These are phyloP conservation scores for Apoderus coryli DNA, from an alignment of 2,888 invertebrate species.

Conservation along the genomic window DNA sequence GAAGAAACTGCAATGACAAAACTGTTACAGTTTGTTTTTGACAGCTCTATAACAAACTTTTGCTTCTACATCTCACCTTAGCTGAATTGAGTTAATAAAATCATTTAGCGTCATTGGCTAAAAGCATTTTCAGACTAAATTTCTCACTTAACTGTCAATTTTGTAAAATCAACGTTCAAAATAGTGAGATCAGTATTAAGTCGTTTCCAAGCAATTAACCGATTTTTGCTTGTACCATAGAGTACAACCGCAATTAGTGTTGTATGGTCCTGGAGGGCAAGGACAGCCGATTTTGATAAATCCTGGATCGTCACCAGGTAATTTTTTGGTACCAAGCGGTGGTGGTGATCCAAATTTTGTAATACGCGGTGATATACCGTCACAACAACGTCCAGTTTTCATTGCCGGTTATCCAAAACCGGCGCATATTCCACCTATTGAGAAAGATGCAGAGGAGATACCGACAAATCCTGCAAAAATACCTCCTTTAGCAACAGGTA, in stretches of 20 bases:
- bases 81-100: too few relatives aligned
- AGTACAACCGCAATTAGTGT: constrained; percentile 27
- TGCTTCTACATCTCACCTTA: too few relatives aligned
- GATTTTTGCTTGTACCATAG: constrained; percentile 16
- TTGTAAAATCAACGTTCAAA: too few relatives aligned
- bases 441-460: constrained; percentile 31
- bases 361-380: constrained; percentile 17
- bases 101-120: too few relatives aligned
- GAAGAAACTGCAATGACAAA: too few relatives aligned
- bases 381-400: constrained; percentile 21
- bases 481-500: constrained; percentile 19
- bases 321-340: constrained; percentile 26
- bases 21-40: too few relatives aligned
- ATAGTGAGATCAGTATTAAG: too few relatives aligned
- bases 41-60: too few relatives aligned
- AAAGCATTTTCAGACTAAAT: too few relatives aligned
- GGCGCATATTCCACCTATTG: constrained; percentile 28
- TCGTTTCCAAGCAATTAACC: too few relatives aligned
- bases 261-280: constrained; percentile 24
- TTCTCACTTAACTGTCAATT: too few relatives aligned
- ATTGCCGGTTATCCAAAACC: constrained; percentile 27
- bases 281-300: constrained; percentile 29
- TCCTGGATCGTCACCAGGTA: constrained; percentile 26
- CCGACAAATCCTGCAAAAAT: constrained; percentile 27
- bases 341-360: constrained; percentile 22